Percentiles rank a stretch among this genome's conserved stretches.
phyloP scores from a whole-genome alignment of 2,888 invertebrate genomes.

The Thalpophila matura region DNA sequence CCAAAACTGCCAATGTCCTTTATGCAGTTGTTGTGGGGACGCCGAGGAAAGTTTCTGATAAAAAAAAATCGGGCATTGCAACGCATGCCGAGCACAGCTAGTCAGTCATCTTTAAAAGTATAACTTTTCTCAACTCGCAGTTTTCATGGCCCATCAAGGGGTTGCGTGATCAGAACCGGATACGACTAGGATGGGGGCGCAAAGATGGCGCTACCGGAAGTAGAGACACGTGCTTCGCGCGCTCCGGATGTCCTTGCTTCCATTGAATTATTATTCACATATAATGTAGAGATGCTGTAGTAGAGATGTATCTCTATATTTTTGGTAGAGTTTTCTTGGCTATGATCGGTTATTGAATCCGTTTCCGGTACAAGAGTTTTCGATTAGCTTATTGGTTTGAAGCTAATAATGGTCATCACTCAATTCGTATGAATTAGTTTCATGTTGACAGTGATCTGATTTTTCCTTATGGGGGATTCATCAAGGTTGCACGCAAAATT shows the following conservation, averaged over 20 bases:
- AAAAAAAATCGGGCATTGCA: no score
- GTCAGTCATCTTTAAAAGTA: no score
- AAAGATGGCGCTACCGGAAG: slow-evolving; percentile 89
- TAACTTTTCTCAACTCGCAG: slow-evolving; percentile 41
- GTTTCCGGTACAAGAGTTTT: slow-evolving; percentile 62
- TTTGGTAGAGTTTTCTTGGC: slow-evolving; percentile 34
- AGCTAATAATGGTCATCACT: not conserved
- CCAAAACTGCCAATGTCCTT: no score
- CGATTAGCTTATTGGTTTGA: slow-evolving; percentile 50
- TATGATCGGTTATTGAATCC: slow-evolving; percentile 54
- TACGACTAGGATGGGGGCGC: slow-evolving; percentile 76
- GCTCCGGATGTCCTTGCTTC: slow-evolving; percentile 86
- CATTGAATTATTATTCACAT: slow-evolving; percentile 87
- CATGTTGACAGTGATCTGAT: not conserved
- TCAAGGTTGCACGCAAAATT: no score
- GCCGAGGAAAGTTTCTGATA: not conserved
- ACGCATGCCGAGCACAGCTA: no score
- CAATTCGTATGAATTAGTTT: not conserved
- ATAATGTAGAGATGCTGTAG: slow-evolving; percentile 59
- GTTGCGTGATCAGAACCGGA: slow-evolving; percentile 86
- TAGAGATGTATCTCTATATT: slow-evolving; percentile 35
- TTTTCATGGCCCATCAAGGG: slow-evolving; percentile 81
- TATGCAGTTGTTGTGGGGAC: no score
- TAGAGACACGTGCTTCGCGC: slow-evolving; percentile 88
- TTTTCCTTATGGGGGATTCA: no score